Conservation (phyloP, 2,888 invertebrate species). For the Drosophila mimica region DNA sequence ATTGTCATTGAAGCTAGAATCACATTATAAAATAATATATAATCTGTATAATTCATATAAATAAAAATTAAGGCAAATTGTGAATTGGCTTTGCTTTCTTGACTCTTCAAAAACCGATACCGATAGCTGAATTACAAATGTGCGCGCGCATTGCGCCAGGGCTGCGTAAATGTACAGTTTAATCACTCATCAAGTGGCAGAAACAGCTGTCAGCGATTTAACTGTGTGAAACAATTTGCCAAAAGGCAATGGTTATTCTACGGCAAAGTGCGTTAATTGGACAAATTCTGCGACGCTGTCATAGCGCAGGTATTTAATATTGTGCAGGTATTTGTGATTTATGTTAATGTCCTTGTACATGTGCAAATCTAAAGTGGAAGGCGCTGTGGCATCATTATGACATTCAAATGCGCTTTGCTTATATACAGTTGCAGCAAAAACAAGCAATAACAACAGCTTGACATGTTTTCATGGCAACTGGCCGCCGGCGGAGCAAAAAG, state of each 20-base stretch:
- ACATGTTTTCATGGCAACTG: slow-evolving; percentile 82
- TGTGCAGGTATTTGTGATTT: not conserved
- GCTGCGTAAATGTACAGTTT: slow-evolving; percentile 10
- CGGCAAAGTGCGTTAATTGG: slow-evolving; percentile 33
- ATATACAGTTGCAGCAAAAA: slow-evolving; percentile 33
- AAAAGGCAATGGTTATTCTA: slow-evolving; percentile 44
- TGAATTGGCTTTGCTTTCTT: not conserved
- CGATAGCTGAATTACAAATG: slow-evolving; percentile 17
- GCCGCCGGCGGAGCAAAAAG: slow-evolving; percentile 81
- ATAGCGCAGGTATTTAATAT: slow-evolving; percentile 48
- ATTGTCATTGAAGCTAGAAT: not conserved
- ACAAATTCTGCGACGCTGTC: slow-evolving; percentile 55
- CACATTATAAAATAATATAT: not conserved
- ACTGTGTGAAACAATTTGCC: not conserved
- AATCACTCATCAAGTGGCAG: slow-evolving; percentile 16
- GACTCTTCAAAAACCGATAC: slow-evolving; percentile 15
- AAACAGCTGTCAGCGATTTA: slow-evolving; percentile 36
- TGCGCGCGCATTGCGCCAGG: slow-evolving; percentile 37
- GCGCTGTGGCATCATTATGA: slow-evolving; percentile 17
- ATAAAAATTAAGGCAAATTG: not conserved
- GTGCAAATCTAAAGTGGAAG: slow-evolving; percentile 3
- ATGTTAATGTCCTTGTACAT: not conserved
- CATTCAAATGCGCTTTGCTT: slow-evolving; percentile 17
- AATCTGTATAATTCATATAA: not conserved
- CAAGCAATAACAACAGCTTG: slow-evolving; percentile 29